Percentiles rank a stretch among this genome's conserved stretches.
Conservation (phyloP, 2,888 invertebrate species). For the Brassicogethes aeneus region DNA sequence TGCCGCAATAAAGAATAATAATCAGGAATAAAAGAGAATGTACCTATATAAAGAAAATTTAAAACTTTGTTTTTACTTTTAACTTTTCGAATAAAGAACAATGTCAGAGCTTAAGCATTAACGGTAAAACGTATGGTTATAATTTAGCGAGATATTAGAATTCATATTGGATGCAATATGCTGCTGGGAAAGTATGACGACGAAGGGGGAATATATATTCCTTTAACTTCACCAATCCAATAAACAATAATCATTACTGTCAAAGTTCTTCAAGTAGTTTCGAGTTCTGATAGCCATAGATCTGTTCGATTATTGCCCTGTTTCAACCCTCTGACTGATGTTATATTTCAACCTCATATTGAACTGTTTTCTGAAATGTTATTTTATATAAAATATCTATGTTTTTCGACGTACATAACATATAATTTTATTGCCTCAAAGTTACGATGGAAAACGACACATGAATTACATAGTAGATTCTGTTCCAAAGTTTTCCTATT, state of each 20-base stretch:
- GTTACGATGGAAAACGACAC: background rate
- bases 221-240: slow-evolving; percentile 36
- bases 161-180: slow-evolving; percentile 14
- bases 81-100: slow-evolving; percentile 23
- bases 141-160: slow-evolving; percentile 3
- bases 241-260: slow-evolving; percentile 40
- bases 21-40: no score
- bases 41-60: no score
- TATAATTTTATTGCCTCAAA: background rate
- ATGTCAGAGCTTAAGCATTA: slow-evolving; percentile 1
- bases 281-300: slow-evolving; percentile 29
- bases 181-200: slow-evolving; percentile 15
- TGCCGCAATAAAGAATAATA: no score
- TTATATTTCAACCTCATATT: slow-evolving; percentile 14
- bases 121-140: slow-evolving; percentile 1
- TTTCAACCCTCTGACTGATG: slow-evolving; percentile 11
- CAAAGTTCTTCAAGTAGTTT: slow-evolving; percentile 37
- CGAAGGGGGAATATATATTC: slow-evolving; percentile 15
- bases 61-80: no score
- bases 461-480: no score
- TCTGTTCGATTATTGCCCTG: slow-evolving; percentile 18
- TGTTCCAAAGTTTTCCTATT: no score
- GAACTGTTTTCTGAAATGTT: slow-evolving; percentile 9
- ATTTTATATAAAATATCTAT: background rate
- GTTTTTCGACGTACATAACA: background rate